Evolutionary conservation across 2,113 vertebrate species (phyloP).

Genomic region (Callocephalon fimbriatum): DNA sequence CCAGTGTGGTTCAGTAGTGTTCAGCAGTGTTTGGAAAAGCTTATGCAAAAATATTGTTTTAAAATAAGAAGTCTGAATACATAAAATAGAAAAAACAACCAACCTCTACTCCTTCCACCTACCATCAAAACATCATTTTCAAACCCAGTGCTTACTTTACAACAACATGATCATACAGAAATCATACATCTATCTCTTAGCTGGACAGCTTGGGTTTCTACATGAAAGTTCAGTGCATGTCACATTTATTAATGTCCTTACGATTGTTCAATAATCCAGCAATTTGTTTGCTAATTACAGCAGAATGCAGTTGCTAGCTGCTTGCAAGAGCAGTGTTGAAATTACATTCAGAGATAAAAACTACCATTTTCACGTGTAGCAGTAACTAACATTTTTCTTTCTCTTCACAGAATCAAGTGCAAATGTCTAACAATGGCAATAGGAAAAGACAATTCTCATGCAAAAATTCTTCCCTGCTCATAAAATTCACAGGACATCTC

Average conservation of each 20-base stretch:
- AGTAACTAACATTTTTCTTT: conserved; percentile 52
- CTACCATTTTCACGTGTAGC: conserved; percentile 23
- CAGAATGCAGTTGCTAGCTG: conserved; percentile 41
- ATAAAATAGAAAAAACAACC: background rate
- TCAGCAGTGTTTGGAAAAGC: background rate
- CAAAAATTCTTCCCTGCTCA: conserved; percentile 69
- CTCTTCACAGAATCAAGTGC: conserved; percentile 61
- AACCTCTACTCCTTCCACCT: background rate
- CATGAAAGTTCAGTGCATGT: conserved; percentile 14
- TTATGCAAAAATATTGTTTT: background rate
- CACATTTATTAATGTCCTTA: conserved; percentile 18
- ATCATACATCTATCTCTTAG: background rate
- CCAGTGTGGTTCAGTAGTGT: background rate
- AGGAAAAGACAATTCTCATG: conserved; percentile 75
- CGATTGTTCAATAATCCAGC: conserved; percentile 63
- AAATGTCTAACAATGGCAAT: conserved; percentile 64
- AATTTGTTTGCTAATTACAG: conserved; percentile 49
- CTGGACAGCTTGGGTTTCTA: background rate
- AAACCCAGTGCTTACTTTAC: background rate
- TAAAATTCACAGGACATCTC: conserved; percentile 32
- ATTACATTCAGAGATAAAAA: conserved; percentile 77
- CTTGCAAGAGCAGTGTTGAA: conserved; percentile 47
- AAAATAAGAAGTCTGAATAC: background rate
- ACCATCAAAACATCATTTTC: background rate
- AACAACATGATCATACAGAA: background rate